A percentile compares a stretch with the other conserved stretches of the same genome.
phyloP scores from a whole-genome alignment of 2,113 vertebrate species.

The Nerophis lumbriciformis region DNA sequence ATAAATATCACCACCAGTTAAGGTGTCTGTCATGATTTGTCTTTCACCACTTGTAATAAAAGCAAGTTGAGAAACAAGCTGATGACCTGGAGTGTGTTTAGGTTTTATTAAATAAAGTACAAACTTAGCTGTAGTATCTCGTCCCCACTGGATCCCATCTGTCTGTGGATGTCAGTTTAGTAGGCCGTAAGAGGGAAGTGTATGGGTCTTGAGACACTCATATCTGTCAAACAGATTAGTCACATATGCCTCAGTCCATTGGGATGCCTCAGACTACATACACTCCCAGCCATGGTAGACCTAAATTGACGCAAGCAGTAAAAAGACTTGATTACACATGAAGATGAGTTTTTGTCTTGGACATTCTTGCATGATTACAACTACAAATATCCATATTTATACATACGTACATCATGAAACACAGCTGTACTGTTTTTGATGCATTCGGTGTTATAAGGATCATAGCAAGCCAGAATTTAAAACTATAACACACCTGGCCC shows the following conservation, averaged over 20 bases:
- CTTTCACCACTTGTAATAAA: slow-evolving; percentile 1
- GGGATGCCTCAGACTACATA: slow-evolving; percentile 28
- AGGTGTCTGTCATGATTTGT: not conserved
- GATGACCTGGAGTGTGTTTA: slow-evolving; percentile 6
- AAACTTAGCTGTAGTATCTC: slow-evolving; percentile 13
- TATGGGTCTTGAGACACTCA: slow-evolving; percentile 23
- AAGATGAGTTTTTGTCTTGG: no score
- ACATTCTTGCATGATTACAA: not conserved
- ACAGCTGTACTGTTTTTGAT: slow-evolving; percentile 2
- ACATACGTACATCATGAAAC: not conserved
- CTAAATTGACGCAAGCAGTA: slow-evolving; percentile 15
- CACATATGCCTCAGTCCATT: slow-evolving; percentile 27
- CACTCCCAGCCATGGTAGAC: slow-evolving; percentile 42
- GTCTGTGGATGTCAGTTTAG: slow-evolving; percentile 21
- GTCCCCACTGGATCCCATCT: not conserved
- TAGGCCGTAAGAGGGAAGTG: slow-evolving; percentile 13
- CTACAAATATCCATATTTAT: not conserved
- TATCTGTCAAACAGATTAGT: slow-evolving; percentile 61
- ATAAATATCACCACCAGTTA: no score
- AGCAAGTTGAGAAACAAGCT: slow-evolving; percentile 11
- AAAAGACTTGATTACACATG: not conserved
- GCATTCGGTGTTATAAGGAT: slow-evolving; percentile 5
- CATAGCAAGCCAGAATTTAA: slow-evolving; percentile 1
- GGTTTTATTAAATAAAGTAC: slow-evolving; percentile 19
- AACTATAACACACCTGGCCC: slow-evolving; percentile 25